phyloP scores from a whole-genome alignment of 2,888 invertebrate species.

The Lumbricus terrestris region DNA sequence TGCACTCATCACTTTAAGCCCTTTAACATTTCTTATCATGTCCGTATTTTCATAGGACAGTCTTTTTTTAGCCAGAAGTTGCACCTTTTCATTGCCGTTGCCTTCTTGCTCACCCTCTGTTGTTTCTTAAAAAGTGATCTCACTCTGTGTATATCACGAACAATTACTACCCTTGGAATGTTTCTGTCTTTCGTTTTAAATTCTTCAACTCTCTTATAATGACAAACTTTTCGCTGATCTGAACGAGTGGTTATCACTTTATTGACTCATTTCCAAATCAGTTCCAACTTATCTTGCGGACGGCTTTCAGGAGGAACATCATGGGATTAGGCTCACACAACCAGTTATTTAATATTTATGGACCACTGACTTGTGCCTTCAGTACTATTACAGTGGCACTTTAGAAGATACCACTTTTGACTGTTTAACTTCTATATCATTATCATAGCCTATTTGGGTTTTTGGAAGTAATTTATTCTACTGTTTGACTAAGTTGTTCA shows the following conservation, averaged over 20 bases:
- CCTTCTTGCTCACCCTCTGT: neutral
- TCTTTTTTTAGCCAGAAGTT: neutral
- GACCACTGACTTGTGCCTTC: neutral
- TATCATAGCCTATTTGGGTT: neutral
- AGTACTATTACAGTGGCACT: neutral
- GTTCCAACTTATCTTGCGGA: neutral
- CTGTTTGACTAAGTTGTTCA: neutral
- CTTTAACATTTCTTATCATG: neutral
- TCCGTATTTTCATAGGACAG: neutral
- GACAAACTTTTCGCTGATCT: too few relatives aligned
- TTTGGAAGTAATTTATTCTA: neutral
- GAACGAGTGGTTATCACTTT: too few relatives aligned
- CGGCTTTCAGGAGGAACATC: neutral
- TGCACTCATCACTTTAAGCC: constrained; percentile 3
- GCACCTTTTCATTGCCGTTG: neutral
- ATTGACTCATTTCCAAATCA: too few relatives aligned
- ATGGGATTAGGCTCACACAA: neutral
- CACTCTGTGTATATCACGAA: neutral
- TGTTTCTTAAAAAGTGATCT: neutral
- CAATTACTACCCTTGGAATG: neutral
- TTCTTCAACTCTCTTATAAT: neutral
- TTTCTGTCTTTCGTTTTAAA: neutral
- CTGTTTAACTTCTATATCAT: neutral
- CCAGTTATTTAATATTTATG: too few relatives aligned
- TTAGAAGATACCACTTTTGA: neutral